Evolutionary conservation across 35 echinoderm and acorn worm genomes (phyloP).

Genomic region (Diadema setosum): DNA sequence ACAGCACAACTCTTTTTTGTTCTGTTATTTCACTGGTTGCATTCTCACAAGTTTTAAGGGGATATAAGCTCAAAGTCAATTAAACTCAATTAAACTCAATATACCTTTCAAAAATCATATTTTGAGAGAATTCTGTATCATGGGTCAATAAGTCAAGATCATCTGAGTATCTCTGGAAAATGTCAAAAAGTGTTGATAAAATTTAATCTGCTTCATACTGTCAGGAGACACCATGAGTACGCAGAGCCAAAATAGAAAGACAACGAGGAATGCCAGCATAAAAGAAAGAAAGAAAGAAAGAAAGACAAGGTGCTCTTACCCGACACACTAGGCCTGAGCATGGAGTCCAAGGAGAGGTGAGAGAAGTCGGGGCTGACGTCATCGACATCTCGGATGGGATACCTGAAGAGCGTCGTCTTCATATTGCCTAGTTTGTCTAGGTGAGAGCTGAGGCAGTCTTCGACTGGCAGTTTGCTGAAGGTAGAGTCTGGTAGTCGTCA

Average conservation of each 20-base stretch:
- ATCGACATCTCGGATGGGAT: neutral
- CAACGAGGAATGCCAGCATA: neutral
- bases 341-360: constrained; percentile 20
- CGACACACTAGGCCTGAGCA: neutral
- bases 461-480: neutral
- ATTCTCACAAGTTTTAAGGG: too few species aligned
- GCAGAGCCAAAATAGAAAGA: neutral
- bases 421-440: constrained; percentile 18
- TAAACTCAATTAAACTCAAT: too few species aligned
- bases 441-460: constrained; percentile 18
- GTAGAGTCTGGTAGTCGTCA: neutral
- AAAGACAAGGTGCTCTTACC: neutral
- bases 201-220: too few species aligned
- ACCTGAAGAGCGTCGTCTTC: constrained; percentile 12
- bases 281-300: neutral
- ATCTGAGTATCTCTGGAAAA: too few species aligned
- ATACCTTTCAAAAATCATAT: too few species aligned
- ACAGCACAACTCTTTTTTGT: too few species aligned
- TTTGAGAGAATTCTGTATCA: too few species aligned
- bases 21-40: too few species aligned
- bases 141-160: too few species aligned
- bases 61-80: too few species aligned
- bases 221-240: neutral
- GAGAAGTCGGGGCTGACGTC: constrained; percentile 29
- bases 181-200: too few species aligned